Percentiles rank a stretch among this genome's conserved stretches.
These are phyloP conservation scores for Ornithorhynchus anatinus DNA, from an alignment of 2,113 vertebrate genomes.

Conservation along the genomic window DNA sequence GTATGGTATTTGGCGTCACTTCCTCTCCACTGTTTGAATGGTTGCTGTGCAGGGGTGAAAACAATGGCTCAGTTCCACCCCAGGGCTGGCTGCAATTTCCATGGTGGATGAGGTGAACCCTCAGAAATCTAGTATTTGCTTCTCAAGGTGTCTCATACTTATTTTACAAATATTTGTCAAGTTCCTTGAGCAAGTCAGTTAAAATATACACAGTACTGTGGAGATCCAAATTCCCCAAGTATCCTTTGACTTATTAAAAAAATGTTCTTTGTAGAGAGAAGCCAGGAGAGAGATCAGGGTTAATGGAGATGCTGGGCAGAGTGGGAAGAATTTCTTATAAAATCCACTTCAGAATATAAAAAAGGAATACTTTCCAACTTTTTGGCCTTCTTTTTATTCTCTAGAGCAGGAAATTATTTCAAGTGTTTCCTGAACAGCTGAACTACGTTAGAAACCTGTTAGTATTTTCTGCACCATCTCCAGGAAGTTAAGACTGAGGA, in stretches of 20 bases:
- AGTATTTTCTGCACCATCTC: conserved; percentile 27
- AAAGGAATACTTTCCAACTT: conserved; percentile 21
- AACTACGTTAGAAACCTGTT: conserved; percentile 54
- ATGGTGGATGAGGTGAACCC: not conserved
- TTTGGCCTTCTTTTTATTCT: conserved; percentile 29
- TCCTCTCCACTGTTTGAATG: not conserved
- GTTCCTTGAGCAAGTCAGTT: conserved; percentile 10
- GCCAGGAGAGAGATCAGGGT: not conserved
- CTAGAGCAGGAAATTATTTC: conserved; percentile 36
- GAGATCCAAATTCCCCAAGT: conserved; percentile 8
- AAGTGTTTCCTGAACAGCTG: conserved; percentile 56
- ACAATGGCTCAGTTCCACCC: conserved; percentile 9
- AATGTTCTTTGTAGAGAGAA: conserved; percentile 2
- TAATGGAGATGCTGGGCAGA: not conserved
- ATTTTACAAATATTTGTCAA: conserved; percentile 24
- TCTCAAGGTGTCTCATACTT: conserved; percentile 24
- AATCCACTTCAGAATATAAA: not conserved
- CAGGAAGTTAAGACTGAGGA: conserved; percentile 28
- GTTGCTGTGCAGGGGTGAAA: not conserved
- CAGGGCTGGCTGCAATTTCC: conserved; percentile 24
- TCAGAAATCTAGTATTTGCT: no score
- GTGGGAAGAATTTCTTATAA: not conserved
- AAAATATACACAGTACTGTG: conserved; percentile 7
- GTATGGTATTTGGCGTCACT: not conserved
- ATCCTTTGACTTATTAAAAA: conserved; percentile 22